Evolutionary conservation across 92 coral and sea anemone genomes (phyloP), one percentile per base, ranked within the genome.

Genomic region (Blastomussa wellsi): DNA sequence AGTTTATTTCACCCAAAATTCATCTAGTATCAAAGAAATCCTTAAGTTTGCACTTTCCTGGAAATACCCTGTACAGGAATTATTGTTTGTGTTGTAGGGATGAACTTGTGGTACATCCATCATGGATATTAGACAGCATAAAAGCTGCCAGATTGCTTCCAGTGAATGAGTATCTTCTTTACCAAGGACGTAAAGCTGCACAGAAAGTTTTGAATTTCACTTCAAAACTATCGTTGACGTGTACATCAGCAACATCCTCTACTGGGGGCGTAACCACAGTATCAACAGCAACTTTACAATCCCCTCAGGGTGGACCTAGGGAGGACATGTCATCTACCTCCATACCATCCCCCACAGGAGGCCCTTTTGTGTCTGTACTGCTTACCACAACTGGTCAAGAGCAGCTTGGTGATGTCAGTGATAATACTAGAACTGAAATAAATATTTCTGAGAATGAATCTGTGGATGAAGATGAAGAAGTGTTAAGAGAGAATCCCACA

Each of bases 91-190:
- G 76, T 66, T 83, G 19, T 20, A 94, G 98, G 78, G 93, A 86
- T 79, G 94, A 96, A 74, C 92, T 94, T 70, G 94, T 96, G 52
- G 99, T 94, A 15, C 99, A 89, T 55, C 99, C 99, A 20, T 89
- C 93, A 32, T 96, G 99, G 99, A 94, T 96, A 37, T 86, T 93
- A 17, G 98, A 96, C 89, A 92, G 99, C 84, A 90, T 95, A 52
- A 90, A 90, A 78, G 89, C 82, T 38, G 89, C 86, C 29, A 88
- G 55, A 64, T 87, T 93, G 35, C 91, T 95, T 38, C 94, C 97
- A 44, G 90, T 90, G 17, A 79, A 79, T 6, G 79, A 93, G n/a
- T 97, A 93, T 76, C 93, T 97, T 28, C 90, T 97, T 78, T 97
- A 94, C 64, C 90, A 87, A 44, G 82, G 88, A 44, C 92, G 95